Base-by-base conservation (phyloP, 1,140 invertebrate genomes). In the Drosophila busckii region DNA sequence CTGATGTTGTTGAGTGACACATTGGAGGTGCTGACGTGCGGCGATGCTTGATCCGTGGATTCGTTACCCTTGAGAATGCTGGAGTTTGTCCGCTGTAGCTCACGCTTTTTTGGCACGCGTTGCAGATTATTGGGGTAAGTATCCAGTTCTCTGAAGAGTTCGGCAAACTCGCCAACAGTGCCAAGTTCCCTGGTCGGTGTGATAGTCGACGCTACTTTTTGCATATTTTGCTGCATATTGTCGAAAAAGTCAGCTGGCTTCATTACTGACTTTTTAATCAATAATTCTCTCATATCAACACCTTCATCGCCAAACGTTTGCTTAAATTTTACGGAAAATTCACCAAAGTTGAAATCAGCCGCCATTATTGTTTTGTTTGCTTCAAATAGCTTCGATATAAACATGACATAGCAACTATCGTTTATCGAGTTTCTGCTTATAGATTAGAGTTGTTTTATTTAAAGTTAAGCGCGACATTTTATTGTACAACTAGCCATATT, bases 401-500 rank as follows among this genome's bases (percentile, higher is more conserved):
- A 23, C 23, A 8, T 49, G 44, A 13, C 41, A 45, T 22, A 20
- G 3, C 8, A 25, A 5, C 9, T 37, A 53, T 59, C 17, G 29
- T n/a, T 19, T 13, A 22, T 13, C 32, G 7, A 17, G 7, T 12
- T 0, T 1, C 4, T 12, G 5, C 23, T 31, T 31, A 28, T 26
- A 7, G 4, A 41, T 42, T 42, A 48, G 7, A 32, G 23, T 54
- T 22, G 5, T 13, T 16, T 16, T 25, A 3, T 16, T n/a, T 2
- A 31, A 23, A 4, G n/a, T n/a, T 12, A 12, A 19, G 3, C 19
- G 8, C 22, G 10, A 3, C 2, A 3, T 16, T 90, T n/a, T n/a
- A n/a, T n/a, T n/a, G n/a, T n/a, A n/a, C n/a, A n/a, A n/a, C n/a
- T 88, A 95, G 62, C 95, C 96, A 87, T 96, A 98, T 87, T 98